Conservation (phyloP, 2,797 vertebrate species). For the Limosa lapponica region DNA sequence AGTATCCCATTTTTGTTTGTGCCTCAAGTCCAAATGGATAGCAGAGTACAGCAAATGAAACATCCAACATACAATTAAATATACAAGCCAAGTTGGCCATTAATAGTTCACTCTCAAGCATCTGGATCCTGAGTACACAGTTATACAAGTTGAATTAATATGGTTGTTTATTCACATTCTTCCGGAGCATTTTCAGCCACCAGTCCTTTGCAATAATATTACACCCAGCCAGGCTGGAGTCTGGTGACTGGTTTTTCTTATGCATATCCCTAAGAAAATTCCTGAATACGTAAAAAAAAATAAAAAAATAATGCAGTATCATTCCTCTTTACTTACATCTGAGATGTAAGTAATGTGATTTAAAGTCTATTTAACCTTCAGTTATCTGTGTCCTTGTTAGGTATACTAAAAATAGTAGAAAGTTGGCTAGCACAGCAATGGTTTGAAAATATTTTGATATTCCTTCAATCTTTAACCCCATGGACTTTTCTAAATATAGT, state of each 20-base stretch:
- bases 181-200: constrained; percentile 8
- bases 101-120: constrained; percentile 15
- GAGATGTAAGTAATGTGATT: not conserved
- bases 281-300: not conserved
- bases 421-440: not conserved
- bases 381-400: not conserved
- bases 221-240: constrained; percentile 27
- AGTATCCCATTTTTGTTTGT: constrained; percentile 30
- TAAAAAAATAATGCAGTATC: not conserved
- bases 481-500: not conserved
- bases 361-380: not conserved
- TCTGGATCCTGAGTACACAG: constrained; percentile 33
- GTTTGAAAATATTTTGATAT: not conserved
- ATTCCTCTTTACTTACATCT: not conserved
- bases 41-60: not conserved
- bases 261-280: not conserved
- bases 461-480: not conserved
- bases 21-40: not conserved
- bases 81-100: not conserved
- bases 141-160: constrained; percentile 42
- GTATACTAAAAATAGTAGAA: not conserved
- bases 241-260: not conserved
- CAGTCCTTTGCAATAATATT: constrained; percentile 33
- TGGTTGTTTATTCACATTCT: constrained; percentile 37
- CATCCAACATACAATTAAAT: constrained; percentile 15